Evolutionary conservation across 2,888 invertebrate species (phyloP).

Genomic region (Anagyrus pseudococci): DNA sequence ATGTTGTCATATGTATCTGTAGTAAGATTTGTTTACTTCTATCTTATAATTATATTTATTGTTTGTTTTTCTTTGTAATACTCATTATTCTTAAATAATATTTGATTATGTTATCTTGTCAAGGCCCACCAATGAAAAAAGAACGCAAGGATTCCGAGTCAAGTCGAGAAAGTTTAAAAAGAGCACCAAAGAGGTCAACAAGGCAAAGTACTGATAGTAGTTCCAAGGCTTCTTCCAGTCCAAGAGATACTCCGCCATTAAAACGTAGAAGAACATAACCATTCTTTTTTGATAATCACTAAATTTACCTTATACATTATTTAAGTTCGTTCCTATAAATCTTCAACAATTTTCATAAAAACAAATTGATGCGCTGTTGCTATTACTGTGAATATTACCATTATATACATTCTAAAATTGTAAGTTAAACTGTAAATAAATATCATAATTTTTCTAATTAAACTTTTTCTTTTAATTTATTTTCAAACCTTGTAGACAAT

Average conservation of each 20-base stretch:
- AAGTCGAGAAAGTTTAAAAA: slow-evolving; percentile 55
- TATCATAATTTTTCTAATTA: slow-evolving; percentile 39
- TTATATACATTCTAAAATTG: slow-evolving; percentile 33
- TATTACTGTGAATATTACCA: slow-evolving; percentile 38
- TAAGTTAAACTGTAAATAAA: slow-evolving; percentile 41
- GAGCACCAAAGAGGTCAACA: slow-evolving; percentile 58
- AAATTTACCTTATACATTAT: slow-evolving; percentile 31
- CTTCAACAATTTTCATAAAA: slow-evolving; percentile 28
- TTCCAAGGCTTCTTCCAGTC: slow-evolving; percentile 57
- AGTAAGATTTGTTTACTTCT: too few species aligned
- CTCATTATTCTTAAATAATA: too few species aligned
- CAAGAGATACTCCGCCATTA: slow-evolving; percentile 58
- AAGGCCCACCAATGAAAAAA: slow-evolving; percentile 51
- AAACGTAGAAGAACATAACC: slow-evolving; percentile 58
- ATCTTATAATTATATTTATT: too few species aligned
- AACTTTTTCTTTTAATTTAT: slow-evolving; percentile 6
- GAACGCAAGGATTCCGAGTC: slow-evolving; percentile 59
- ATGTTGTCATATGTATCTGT: too few species aligned
- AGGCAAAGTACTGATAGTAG: slow-evolving; percentile 58
- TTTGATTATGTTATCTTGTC: slow-evolving; percentile 10
- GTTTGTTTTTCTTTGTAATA: too few species aligned
- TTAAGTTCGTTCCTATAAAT: slow-evolving; percentile 36
- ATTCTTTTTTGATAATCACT: slow-evolving; percentile 22
- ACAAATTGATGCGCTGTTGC: slow-evolving; percentile 32
- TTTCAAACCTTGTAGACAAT: too few species aligned